Base-by-base conservation (phyloP, 2,113 vertebrate genomes). In the Aptenodytes patagonicus region DNA sequence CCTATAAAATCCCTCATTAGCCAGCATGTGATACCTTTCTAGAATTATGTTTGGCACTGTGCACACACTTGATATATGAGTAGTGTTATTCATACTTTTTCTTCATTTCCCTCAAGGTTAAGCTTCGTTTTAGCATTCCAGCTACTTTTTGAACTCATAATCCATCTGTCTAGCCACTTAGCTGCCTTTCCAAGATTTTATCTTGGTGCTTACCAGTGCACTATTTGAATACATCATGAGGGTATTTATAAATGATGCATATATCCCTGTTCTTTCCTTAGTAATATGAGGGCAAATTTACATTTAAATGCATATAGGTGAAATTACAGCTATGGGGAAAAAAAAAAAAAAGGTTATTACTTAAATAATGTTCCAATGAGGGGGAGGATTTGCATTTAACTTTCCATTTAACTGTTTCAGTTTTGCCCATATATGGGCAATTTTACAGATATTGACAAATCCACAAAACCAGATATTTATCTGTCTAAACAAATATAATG, bases 141-240 rank as follows among this genome's bases (percentile, higher is more conserved):
- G 61, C 36, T 82, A 90, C 9, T 93, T 97, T 87, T 76, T 91
- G n/a, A 87, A 89, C 57, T 92, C 89, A 90, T 92, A 95, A 96
- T 88, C 91, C 91, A 82, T 95, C 86, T 97, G 81, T 84, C 52
- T 92, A 89, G 44, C 42, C 49, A 79, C 70, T 94, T 96, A 95
- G 55, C 31, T 87, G 55, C n/a, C 81, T 91, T 93, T 75, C 77
- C 68, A 91, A 89, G 72, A 81, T 69, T 86, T 89, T 77, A 57
- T 82, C 52, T 91, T 82, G 69, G 40, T 91, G 57, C 65, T 95
- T 95, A 91, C 65, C 22, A 58, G 44, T 61, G 55, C 29, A 46
- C 19, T 49, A 21, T 84, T 81, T 87, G 81, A 96, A 95, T 86
- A 38, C 20, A 81, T 92, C 80, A 90, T 81, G 38, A 81, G 9